Percentiles rank a stretch among this genome's conserved stretches.
phyloP scores from a whole-genome alignment of 2,113 vertebrate genomes.

The Chaetura pelagica region DNA sequence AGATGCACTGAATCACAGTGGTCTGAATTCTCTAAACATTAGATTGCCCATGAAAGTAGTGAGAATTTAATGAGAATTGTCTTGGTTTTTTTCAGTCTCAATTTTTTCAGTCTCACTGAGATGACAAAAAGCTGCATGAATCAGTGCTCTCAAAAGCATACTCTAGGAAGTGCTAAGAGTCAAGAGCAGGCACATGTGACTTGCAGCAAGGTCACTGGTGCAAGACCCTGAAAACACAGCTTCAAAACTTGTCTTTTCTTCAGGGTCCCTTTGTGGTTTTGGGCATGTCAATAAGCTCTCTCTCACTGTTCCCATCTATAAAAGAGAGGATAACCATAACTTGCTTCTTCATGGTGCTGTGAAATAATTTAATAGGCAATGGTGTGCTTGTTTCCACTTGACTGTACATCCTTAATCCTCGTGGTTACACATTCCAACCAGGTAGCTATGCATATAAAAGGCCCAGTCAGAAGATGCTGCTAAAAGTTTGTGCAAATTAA shows the following conservation, averaged over 20 bases:
- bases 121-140: neutral
- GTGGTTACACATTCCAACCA: neutral
- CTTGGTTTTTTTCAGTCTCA: neutral
- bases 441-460: neutral
- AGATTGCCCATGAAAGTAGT: slow-evolving; percentile 38
- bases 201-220: neutral
- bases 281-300: neutral
- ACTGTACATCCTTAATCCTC: neutral
- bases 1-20: neutral
- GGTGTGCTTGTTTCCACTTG: neutral
- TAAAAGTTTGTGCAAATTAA: slow-evolving; percentile 9
- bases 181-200: neutral
- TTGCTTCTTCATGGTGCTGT: neutral
- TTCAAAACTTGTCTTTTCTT: neutral
- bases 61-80: slow-evolving; percentile 13
- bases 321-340: neutral
- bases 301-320: neutral
- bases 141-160: neutral
- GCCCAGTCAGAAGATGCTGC: neutral
- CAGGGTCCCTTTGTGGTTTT: neutral
- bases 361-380: neutral
- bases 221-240: neutral
- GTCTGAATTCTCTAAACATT: neutral
- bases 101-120: neutral
- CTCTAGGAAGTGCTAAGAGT: neutral